Evolutionary conservation across 1,140 invertebrate genomes (phyloP), one percentile per base, ranked within the genome.

Genomic region (Oppia nitens): DNA sequence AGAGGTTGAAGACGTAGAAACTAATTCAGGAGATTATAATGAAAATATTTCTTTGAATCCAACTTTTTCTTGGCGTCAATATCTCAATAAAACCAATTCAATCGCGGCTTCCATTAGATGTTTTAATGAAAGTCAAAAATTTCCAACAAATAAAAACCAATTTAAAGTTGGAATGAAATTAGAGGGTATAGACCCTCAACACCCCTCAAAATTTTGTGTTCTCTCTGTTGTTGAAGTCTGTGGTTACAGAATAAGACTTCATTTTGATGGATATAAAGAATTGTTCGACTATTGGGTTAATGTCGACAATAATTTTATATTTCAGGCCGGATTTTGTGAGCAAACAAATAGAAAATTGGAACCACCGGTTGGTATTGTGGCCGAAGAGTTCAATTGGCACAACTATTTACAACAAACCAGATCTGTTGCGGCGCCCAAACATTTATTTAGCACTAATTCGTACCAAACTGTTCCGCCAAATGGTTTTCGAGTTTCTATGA

Each of bases 281-380:
- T 80, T 81, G 67, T 88, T 88, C 70, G 89, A 96, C 73, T 96
- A 90, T 71, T 97, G 91, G 91, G 79, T 84, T 12, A 92, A 94
- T 73, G 84, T 84, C 0, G 85, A 95, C 69, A 90, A 84, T 1
- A 77, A 81, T 64, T 84, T 91, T 68, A 87, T 96, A 40, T 96
- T 96, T 71, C 89, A 87, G 6, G 78, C 82, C 40, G 88, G 90
- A n/a, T 96, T 87, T 85, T 90, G 89, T 67, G 84, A 89, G 63
- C 83, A 83, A 67, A 85, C 85, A 63, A 76, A 77, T 2, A 81
- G 85, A 26, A 69, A 77, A 32, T 67, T 92, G 32, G 79, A 83
- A 63, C 81, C 84, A 3, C 90, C 91, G 0, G 80, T 81, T 29
- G 56, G 56, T 27, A 50, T 57, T 64, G 80, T 80, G 63, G 80